phyloP scores from a whole-genome alignment of 2,113 vertebrate genomes.

The Toxotes jaculatrix region DNA sequence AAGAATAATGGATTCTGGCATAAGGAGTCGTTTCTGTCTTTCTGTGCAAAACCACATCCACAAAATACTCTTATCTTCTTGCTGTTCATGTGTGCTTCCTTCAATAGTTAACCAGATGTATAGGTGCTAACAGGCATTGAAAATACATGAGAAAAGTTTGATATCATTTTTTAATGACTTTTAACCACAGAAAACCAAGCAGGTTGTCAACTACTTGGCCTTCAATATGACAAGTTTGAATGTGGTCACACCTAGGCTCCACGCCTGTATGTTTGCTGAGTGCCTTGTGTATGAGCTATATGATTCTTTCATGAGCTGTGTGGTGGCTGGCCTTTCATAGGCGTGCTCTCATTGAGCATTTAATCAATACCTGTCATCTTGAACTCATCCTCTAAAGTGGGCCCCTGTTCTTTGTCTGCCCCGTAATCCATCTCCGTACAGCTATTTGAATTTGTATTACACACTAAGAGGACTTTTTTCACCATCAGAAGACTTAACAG shows the following conservation, averaged over 20 bases:
- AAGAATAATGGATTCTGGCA: conserved; percentile 61
- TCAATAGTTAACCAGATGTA: conserved; percentile 34
- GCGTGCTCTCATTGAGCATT: conserved; percentile 77
- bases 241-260: conserved; percentile 43
- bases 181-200: conserved; percentile 35
- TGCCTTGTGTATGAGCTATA: conserved; percentile 58
- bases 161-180: conserved; percentile 53
- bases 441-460: conserved; percentile 81
- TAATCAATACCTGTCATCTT: conserved; percentile 85
- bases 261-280: conserved; percentile 68
- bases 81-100: conserved; percentile 28
- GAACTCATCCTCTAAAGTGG: conserved; percentile 79
- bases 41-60: conserved; percentile 43
- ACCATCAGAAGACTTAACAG: conserved; percentile 78
- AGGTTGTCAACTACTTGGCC: conserved; percentile 39
- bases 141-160: conserved; percentile 42
- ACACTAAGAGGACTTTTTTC: conserved; percentile 71
- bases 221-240: conserved; percentile 34
- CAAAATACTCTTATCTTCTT: conserved; percentile 15
- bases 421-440: conserved; percentile 77
- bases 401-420: conserved; percentile 65
- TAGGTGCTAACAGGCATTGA: conserved; percentile 26
- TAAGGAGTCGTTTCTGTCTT: conserved; percentile 36
- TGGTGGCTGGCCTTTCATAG: conserved; percentile 73
- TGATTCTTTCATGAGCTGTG: conserved; percentile 81